A percentile compares a stretch with the other conserved stretches of the same genome.
phyloP scores from a whole-genome alignment of 2,888 invertebrate species.

The Agrochola macilenta region DNA sequence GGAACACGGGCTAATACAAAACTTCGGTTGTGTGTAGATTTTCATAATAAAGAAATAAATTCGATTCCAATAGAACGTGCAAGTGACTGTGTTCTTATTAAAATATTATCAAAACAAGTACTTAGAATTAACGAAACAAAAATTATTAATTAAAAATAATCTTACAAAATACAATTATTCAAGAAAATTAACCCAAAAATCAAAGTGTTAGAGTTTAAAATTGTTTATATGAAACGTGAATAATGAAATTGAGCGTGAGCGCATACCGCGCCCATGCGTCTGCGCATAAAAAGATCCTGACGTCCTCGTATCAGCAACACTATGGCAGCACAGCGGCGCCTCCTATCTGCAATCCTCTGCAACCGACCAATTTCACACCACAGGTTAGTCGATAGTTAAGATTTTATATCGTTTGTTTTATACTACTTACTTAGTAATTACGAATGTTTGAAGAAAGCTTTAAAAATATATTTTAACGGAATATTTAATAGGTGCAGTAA shows the following conservation, averaged over 20 bases:
- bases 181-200: conserved; percentile 38
- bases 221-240: conserved; percentile 49
- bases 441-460: conserved; percentile 37
- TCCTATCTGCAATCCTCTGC: conserved; percentile 88
- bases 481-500: not conserved
- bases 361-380: conserved; percentile 83
- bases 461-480: conserved; percentile 17
- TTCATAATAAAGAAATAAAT: conserved; percentile 39
- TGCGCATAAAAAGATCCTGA: conserved; percentile 96
- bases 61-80: conserved; percentile 33
- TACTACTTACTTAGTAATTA: not conserved
- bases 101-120: conserved; percentile 30
- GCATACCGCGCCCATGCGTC: conserved; percentile 97
- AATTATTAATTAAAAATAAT: conserved; percentile 7
- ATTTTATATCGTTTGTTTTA: not conserved
- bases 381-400: conserved; percentile 75
- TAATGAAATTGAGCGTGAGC: conserved; percentile 96
- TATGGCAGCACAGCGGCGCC: conserved; percentile 94
- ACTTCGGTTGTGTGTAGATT: conserved; percentile 50
- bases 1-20: conserved; percentile 46
- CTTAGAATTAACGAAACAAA: not conserved
- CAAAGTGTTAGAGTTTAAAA: conserved; percentile 43
- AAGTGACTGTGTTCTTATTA: conserved; percentile 43
- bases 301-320: conserved; percentile 94
- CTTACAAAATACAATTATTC: conserved; percentile 35